A percentile compares a stretch with the other conserved stretches of the same genome.
Evolutionary conservation across 2,888 invertebrate genomes (phyloP).

Genomic region (Scaptomyza parva): DNA sequence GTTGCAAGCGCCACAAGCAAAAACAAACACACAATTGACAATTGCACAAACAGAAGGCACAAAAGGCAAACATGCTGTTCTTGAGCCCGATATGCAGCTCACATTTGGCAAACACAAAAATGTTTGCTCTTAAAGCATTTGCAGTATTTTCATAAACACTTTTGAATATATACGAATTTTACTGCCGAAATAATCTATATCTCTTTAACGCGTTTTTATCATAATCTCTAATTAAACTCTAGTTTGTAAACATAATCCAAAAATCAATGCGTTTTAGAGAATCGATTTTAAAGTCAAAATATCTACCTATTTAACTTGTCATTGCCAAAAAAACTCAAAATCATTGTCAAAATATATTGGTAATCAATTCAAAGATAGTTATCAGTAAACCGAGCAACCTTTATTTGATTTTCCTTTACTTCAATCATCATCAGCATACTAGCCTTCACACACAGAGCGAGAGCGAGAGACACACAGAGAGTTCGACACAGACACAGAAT

Average conservation of each 20-base stretch:
- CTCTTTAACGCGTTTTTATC: background rate
- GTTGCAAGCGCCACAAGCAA: constrained; percentile 44
- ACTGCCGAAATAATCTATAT: background rate
- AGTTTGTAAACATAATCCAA: background rate
- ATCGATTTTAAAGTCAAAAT: background rate
- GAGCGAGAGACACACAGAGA: no score
- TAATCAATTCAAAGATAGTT: background rate
- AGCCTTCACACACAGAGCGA: constrained; percentile 21
- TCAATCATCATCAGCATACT: constrained; percentile 36
- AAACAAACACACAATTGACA: constrained; percentile 4
- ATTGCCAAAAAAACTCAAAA: background rate
- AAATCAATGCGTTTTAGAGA: background rate
- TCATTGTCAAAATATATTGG: background rate
- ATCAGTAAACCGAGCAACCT: background rate
- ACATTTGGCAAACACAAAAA: background rate
- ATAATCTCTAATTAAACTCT: background rate
- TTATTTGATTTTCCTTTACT: background rate
- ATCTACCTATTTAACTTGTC: background rate
- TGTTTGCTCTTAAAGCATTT: no score
- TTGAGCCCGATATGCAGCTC: constrained; percentile 30
- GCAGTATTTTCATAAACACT: no score
- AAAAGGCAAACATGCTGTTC: constrained; percentile 9
- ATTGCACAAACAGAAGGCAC: constrained; percentile 5
- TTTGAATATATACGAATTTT: background rate
- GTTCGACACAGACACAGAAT: constrained; percentile 35